A percentile compares a stretch with the other conserved stretches of the same genome.
Evolutionary conservation across 2,797 vertebrate genomes (phyloP).

Genomic region (Leptoclinus maculatus): DNA sequence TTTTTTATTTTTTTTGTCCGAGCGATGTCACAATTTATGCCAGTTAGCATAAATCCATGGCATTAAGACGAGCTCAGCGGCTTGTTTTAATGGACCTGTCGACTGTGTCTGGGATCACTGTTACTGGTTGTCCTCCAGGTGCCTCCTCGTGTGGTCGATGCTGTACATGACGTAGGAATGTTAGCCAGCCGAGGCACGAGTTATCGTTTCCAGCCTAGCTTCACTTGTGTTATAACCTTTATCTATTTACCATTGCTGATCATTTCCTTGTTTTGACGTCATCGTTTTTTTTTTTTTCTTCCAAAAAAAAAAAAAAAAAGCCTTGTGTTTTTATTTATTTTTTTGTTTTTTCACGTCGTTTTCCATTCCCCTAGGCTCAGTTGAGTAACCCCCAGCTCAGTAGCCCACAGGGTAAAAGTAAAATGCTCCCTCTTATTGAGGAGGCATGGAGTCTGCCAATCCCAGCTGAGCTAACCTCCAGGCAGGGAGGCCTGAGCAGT

Average conservation of each 20-base stretch:
- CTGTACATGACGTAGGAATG: conserved; percentile 20
- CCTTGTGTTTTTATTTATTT: conserved; percentile 65
- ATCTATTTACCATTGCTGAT: conserved; percentile 77
- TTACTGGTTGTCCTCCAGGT: conserved; percentile 60
- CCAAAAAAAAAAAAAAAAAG: conserved; percentile 29
- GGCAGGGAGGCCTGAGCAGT: conserved; percentile 99
- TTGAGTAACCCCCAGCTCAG: conserved; percentile 99
- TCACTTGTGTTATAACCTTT: conserved; percentile 71
- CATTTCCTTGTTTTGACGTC: conserved; percentile 80
- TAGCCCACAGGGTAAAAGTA: conserved; percentile 99
- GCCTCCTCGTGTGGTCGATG: conserved; percentile 60
- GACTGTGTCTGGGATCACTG: conserved; percentile 66
- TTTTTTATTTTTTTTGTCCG: conserved; percentile 41
- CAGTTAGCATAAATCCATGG: conserved; percentile 57
- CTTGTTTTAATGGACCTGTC: conserved; percentile 75
- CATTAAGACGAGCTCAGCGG: conserved; percentile 74
- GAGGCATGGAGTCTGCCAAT: conserved; percentile 99
- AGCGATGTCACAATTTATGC: too few relatives aligned
- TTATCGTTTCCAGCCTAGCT: conserved; percentile 44
- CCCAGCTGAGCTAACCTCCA: conserved; percentile 99
- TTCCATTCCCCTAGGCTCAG: conserved; percentile 98
- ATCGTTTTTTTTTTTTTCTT: conserved; percentile 56
- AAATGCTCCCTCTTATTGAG: conserved; percentile 99
- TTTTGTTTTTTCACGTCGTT: conserved; percentile 78
- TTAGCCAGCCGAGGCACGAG: conserved; percentile 41